Conservation (phyloP, 2,888 invertebrate species). For the Rhamnusium bicolor region DNA sequence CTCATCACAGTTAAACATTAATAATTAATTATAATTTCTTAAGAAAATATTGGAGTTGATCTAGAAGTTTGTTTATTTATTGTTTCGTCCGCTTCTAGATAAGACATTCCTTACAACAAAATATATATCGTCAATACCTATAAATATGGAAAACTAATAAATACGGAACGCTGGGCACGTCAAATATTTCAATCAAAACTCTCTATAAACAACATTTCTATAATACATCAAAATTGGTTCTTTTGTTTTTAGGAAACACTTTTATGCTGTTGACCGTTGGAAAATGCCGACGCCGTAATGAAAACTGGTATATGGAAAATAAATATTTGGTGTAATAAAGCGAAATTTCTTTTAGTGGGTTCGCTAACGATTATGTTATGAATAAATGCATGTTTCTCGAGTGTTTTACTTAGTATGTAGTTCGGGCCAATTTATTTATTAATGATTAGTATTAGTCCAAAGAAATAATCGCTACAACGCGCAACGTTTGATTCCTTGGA, state of each 20-base stretch:
- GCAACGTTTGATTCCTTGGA: too few relatives aligned
- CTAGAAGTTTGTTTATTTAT: too few relatives aligned
- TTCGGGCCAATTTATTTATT: too few relatives aligned
- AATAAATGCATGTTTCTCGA: background rate
- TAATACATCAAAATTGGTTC: conserved; percentile 15
- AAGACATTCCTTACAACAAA: background rate
- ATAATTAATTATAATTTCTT: too few relatives aligned
- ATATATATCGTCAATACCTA: conserved; percentile 5
- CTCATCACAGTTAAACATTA: too few relatives aligned
- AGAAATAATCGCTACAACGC: too few relatives aligned
- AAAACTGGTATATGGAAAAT: background rate
- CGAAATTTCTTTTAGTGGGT: background rate
- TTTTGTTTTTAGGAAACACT: background rate
- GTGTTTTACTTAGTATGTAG: too few relatives aligned
- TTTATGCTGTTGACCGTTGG: background rate
- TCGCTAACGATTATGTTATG: background rate
- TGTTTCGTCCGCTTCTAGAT: background rate
- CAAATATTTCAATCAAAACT: conserved; percentile 29
- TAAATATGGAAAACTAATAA: conserved; percentile 21
- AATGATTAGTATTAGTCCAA: too few relatives aligned
- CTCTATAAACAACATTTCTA: background rate
- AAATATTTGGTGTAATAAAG: background rate
- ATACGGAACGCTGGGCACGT: conserved; percentile 11
- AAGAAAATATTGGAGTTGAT: too few relatives aligned
- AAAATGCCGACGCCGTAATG: background rate